phyloP scores from a whole-genome alignment of 2,113 vertebrate species.

The Dicaeum eximium region DNA sequence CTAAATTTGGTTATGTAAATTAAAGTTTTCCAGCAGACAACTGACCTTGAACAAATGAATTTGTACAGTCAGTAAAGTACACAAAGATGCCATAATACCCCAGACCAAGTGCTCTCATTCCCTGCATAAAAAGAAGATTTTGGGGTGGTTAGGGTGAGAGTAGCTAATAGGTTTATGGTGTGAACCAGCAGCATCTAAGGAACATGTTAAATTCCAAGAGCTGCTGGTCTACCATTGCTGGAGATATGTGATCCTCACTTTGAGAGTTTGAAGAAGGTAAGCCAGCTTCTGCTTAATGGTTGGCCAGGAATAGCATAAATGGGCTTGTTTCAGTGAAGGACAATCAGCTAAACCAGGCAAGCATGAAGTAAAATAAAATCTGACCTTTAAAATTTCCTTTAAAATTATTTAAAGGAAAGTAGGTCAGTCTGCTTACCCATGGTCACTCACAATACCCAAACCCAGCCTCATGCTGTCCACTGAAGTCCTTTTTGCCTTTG shows the following conservation, averaged over 20 bases:
- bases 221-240: not conserved
- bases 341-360: not conserved
- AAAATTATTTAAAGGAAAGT: not conserved
- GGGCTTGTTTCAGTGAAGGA: not conserved
- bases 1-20: not conserved
- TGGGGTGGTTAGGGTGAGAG: rapidly evolving
- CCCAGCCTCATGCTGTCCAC: not conserved
- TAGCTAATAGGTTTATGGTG: not conserved
- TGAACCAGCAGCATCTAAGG: not conserved
- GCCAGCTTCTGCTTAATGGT: not conserved
- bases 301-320: not conserved
- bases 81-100: not conserved
- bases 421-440: not conserved
- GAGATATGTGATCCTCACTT: not conserved
- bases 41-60: not conserved
- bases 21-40: not conserved
- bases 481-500: not conserved
- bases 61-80: not conserved
- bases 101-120: not conserved
- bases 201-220: not conserved
- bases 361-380: not conserved
- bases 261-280: not conserved
- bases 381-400: not conserved
- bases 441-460: not conserved
- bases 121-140: not conserved